phyloP scores from a whole-genome alignment of 2,888 invertebrate genomes.

The Diarsia dahlii region DNA sequence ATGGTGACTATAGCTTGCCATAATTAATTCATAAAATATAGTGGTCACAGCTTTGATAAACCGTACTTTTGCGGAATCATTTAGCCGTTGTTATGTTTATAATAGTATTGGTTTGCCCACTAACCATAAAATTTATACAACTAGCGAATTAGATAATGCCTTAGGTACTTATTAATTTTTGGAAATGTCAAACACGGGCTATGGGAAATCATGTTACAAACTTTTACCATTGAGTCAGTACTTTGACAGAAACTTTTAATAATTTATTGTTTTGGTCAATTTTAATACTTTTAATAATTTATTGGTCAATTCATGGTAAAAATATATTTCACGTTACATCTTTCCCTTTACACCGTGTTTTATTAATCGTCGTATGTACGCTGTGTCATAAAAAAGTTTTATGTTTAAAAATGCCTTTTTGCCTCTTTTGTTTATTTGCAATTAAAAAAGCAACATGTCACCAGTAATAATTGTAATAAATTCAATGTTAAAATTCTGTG shows the following conservation, averaged over 20 bases:
- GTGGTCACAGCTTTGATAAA: too few relatives aligned
- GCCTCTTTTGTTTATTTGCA: not conserved
- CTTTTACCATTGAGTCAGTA: not conserved
- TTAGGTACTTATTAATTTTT: not conserved
- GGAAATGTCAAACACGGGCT: not conserved
- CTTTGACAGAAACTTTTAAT: not conserved
- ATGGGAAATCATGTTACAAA: not conserved
- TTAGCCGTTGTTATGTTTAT: not conserved
- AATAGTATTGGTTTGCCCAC: not conserved
- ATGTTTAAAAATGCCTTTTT: not conserved
- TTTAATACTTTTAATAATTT: not conserved
- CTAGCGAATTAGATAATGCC: not conserved
- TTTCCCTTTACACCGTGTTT: not conserved
- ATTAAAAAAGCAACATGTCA: too few relatives aligned
- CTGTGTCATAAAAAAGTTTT: not conserved
- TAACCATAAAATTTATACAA: not conserved
- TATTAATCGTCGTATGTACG: not conserved
- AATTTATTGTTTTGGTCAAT: not conserved
- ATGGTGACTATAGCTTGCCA: not conserved
- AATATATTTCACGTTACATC: not conserved
- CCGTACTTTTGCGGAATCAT: not conserved
- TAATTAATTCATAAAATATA: not conserved
- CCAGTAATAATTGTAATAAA: not conserved
- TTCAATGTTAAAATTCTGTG: not conserved
- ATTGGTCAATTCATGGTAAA: not conserved